Evolutionary conservation across 2,888 invertebrate species (phyloP).

Genomic region (Anthophora plumipes): DNA sequence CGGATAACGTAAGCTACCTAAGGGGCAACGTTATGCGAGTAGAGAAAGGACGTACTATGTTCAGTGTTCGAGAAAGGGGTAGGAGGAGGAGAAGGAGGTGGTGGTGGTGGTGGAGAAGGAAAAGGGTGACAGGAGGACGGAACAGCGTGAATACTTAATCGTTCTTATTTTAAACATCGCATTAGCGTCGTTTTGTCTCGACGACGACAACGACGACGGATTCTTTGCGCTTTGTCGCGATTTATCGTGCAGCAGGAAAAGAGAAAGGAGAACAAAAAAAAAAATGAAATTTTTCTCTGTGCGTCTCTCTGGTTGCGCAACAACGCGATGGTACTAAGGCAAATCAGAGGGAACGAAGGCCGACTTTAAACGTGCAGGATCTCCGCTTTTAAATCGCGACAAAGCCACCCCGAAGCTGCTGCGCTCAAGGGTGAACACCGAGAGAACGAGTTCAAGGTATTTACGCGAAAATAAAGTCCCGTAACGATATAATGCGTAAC

Average conservation of each 20-base stretch:
- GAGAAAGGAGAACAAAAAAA: not conserved
- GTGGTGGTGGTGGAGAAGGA: not conserved
- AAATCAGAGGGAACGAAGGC: not conserved
- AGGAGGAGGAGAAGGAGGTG: not conserved
- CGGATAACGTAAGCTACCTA: constrained; percentile 76
- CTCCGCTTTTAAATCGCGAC: constrained; percentile 26
- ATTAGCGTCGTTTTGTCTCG: constrained; percentile 32
- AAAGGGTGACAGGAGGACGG: constrained; percentile 29
- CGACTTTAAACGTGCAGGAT: constrained; percentile 5
- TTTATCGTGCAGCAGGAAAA: not conserved
- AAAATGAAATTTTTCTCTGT: not conserved
- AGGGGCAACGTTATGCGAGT: constrained; percentile 64
- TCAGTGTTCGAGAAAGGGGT: too few species aligned
- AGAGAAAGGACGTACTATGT: constrained; percentile 5
- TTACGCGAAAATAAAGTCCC: constrained; percentile 52
- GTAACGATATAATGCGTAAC: constrained; percentile 55
- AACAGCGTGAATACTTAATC: constrained; percentile 52
- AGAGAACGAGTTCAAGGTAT: constrained; percentile 28
- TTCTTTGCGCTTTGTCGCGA: not conserved
- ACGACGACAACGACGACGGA: constrained; percentile 10
- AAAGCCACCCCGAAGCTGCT: constrained; percentile 21
- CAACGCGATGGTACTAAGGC: not conserved
- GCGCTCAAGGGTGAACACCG: constrained; percentile 31
- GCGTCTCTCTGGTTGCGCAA: not conserved
- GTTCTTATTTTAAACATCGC: constrained; percentile 63